These are phyloP conservation scores for Amblyopsis hoosieri DNA, from an alignment of 2,797 vertebrate genomes.

Conservation along the genomic window DNA sequence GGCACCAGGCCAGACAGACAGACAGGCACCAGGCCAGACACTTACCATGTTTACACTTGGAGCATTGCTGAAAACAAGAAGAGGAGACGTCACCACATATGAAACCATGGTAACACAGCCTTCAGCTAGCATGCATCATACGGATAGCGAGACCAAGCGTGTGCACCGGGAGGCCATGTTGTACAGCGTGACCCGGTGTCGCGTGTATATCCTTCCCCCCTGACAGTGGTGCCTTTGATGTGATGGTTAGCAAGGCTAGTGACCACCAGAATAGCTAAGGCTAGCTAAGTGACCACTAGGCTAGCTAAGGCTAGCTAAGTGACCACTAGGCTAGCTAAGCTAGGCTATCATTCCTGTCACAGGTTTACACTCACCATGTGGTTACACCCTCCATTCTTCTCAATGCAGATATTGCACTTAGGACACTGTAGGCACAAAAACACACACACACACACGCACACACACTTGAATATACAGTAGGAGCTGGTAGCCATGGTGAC, in stretches of 20 bases:
- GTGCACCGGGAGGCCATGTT: no score
- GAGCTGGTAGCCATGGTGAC: no score
- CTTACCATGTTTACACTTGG: constrained; percentile 99
- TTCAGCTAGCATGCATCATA: not conserved
- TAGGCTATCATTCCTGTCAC: no score
- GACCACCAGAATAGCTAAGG: no score
- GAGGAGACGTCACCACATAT: not conserved
- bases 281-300: no score
- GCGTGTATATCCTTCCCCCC: no score
- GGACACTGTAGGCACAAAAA: constrained; percentile 86
- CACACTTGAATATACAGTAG: not conserved
- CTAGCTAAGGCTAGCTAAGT: no score
- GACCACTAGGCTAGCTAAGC: no score
- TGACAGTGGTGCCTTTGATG: no score
- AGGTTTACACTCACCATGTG: constrained; percentile 93
- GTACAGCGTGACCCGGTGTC: no score
- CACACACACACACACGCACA: constrained; percentile 10
- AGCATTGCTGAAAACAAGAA: constrained; percentile 91
- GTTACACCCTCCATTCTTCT: constrained; percentile 99
- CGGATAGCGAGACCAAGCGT: no score
- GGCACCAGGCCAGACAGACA: constrained; percentile 7
- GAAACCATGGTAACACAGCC: not conserved
- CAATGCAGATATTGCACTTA: constrained; percentile 99
- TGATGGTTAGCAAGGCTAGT: no score
- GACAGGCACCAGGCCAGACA: constrained; percentile 13